Evolutionary conservation across 2,113 vertebrate species (phyloP).

Genomic region (Lophochroa leadbeateri): DNA sequence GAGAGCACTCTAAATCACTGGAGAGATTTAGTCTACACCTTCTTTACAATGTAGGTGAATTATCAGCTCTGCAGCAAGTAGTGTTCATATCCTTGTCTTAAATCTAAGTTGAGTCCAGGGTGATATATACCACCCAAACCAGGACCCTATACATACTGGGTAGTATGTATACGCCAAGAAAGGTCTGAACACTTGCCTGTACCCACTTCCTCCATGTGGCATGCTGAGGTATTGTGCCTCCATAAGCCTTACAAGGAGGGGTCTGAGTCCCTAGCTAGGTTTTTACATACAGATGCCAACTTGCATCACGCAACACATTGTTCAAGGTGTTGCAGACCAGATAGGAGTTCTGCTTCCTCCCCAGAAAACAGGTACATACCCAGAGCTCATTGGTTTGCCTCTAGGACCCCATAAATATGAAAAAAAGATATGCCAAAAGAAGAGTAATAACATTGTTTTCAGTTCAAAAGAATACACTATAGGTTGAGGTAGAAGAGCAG

Average conservation of each 20-base stretch:
- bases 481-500: not conserved
- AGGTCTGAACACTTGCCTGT: not conserved
- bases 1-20: not conserved
- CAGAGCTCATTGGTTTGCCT: not conserved
- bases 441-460: not conserved
- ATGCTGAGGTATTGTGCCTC: not conserved
- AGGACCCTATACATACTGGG: not conserved
- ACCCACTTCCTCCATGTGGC: not conserved
- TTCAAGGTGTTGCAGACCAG: not conserved
- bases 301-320: not conserved
- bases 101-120: not conserved
- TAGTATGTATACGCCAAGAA: not conserved
- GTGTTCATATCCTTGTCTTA: not conserved
- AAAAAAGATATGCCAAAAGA: not conserved
- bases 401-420: not conserved
- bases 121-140: not conserved
- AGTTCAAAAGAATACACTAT: not conserved
- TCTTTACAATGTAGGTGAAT: not conserved
- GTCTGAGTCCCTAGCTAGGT: not conserved
- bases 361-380: not conserved
- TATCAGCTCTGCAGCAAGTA: not conserved
- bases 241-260: fast-evolving
- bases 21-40: not conserved
- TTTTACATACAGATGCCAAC: not conserved
- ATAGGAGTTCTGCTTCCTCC: not conserved